Percentiles rank a stretch among this genome's conserved stretches.
These are phyloP conservation scores for Parus major DNA, from an alignment of 2,113 vertebrate genomes.

Conservation along the genomic window DNA sequence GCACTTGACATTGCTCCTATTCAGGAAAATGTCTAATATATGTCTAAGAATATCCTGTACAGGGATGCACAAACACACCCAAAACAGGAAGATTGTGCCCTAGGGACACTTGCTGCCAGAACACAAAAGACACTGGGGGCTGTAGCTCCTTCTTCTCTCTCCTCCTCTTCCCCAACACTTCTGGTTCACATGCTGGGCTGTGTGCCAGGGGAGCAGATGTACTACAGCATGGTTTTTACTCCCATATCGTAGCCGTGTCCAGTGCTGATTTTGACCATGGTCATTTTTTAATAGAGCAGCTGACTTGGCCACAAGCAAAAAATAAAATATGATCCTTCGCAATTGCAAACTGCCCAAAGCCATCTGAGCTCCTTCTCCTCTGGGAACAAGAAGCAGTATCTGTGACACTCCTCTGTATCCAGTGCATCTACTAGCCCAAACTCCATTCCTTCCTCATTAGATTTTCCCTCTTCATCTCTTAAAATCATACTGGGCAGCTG, in stretches of 20 bases:
- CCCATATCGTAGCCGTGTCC: background rate
- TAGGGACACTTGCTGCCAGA: background rate
- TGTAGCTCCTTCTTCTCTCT: background rate
- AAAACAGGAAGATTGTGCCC: background rate
- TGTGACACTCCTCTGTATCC: background rate
- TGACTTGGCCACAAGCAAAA: background rate
- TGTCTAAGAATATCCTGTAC: background rate
- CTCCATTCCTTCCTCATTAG: background rate
- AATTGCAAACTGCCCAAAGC: background rate
- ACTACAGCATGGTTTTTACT: background rate
- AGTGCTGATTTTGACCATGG: background rate
- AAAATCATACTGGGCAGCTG: background rate
- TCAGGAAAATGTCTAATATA: background rate
- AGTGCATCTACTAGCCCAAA: background rate
- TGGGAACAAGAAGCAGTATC: background rate
- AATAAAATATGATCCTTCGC: background rate
- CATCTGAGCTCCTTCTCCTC: background rate
- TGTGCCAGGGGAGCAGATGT: slow-evolving; percentile 26
- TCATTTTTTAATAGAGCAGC: background rate
- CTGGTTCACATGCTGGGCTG: background rate
- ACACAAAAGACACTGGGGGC: background rate
- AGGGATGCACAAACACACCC: background rate
- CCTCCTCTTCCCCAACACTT: background rate
- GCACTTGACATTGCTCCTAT: background rate
- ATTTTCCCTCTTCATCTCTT: background rate